Percentiles rank a stretch among this genome's conserved stretches.
phyloP scores from a whole-genome alignment of 2,888 invertebrate genomes.

The Chrysomela aeneicollis region DNA sequence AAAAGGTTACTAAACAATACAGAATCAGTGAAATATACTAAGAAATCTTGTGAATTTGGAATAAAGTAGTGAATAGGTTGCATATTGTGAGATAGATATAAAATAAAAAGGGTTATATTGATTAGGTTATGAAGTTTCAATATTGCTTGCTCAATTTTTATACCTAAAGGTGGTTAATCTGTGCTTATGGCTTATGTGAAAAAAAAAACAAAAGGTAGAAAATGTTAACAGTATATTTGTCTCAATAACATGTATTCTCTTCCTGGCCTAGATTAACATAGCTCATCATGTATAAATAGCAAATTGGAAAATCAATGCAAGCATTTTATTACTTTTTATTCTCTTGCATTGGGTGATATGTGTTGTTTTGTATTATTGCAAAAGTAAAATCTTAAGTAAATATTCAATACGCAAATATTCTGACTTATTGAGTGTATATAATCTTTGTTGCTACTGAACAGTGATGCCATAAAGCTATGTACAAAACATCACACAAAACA shows the following conservation, averaged over 20 bases:
- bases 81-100: not conserved
- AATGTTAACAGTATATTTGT: not conserved
- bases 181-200: not conserved
- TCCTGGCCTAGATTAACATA: too few relatives aligned
- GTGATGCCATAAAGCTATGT: not conserved
- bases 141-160: too few relatives aligned
- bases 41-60: not conserved
- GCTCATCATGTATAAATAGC: not conserved
- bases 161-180: too few relatives aligned
- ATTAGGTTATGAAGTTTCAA: too few relatives aligned
- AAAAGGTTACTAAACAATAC: constrained; percentile 70
- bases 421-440: not conserved
- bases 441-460: constrained; percentile 4
- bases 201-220: not conserved
- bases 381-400: not conserved
- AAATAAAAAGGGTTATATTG: not conserved
- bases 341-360: not conserved
- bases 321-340: not conserved
- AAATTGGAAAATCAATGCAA: not conserved
- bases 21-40: not conserved
- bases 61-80: not conserved
- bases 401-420: not conserved
- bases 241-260: not conserved
- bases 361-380: not conserved
- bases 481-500: constrained; percentile 4